A percentile compares a stretch with the other conserved stretches of the same genome.
Conservation (phyloP, 2,797 vertebrate genomes). For the Smutsia gigantea region DNA sequence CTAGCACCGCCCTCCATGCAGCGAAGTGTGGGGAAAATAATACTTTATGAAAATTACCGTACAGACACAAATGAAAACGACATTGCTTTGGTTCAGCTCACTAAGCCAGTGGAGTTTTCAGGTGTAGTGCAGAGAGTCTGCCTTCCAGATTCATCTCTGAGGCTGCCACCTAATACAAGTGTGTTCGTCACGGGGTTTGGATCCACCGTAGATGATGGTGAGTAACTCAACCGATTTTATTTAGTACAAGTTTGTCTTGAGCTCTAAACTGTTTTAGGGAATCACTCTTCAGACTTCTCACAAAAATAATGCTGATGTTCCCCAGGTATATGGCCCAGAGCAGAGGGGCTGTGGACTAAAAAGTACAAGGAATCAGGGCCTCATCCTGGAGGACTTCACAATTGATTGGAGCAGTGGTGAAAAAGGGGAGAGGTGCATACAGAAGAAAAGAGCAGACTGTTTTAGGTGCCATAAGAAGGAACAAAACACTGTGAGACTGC, state of each 20-base stretch:
- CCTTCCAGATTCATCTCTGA: slow-evolving; percentile 84
- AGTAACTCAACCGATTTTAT: slow-evolving; percentile 63
- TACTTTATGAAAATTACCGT: slow-evolving; percentile 83
- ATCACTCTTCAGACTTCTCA: background rate
- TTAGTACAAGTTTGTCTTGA: background rate
- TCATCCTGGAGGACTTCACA: background rate
- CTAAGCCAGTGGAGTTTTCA: slow-evolving; percentile 82
- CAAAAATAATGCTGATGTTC: background rate
- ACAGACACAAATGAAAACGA: slow-evolving; percentile 84
- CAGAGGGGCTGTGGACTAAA: background rate
- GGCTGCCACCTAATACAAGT: slow-evolving; percentile 81
- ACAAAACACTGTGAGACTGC: background rate
- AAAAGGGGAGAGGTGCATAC: background rate
- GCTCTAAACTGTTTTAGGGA: background rate
- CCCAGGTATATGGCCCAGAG: background rate
- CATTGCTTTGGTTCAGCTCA: slow-evolving; percentile 86
- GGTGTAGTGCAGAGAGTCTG: slow-evolving; percentile 86
- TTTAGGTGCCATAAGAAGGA: background rate
- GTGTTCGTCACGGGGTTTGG: slow-evolving; percentile 89
- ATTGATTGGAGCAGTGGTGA: background rate
- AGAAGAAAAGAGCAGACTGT: background rate
- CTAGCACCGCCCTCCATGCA: slow-evolving; percentile 79
- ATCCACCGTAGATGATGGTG: slow-evolving; percentile 85
- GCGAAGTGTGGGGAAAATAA: slow-evolving; percentile 82
- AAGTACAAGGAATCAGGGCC: background rate